Percentiles rank a stretch among this genome's conserved stretches.
Conservation (phyloP, 2,113 vertebrate genomes). For the Myanophis thanlyinensis region DNA sequence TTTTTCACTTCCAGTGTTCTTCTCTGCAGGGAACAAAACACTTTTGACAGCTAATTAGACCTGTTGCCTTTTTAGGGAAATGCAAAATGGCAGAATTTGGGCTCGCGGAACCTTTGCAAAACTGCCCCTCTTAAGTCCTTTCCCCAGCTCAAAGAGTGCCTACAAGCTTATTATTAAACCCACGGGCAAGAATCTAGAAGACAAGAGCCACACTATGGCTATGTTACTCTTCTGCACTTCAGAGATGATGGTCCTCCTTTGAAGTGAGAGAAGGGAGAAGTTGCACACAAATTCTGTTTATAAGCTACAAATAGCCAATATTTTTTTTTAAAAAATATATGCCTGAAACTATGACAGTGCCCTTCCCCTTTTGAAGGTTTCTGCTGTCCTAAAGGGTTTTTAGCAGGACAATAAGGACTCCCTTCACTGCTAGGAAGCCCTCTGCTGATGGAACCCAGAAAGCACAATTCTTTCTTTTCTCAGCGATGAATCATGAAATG, state of each 20-base stretch:
- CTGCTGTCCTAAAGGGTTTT: background rate
- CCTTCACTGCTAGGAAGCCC: background rate
- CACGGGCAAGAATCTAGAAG: background rate
- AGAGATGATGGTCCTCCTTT: background rate
- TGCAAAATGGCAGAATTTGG: background rate
- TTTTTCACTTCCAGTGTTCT: background rate
- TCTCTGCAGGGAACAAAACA: background rate
- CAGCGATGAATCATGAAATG: rapidly evolving
- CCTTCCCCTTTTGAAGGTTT: background rate
- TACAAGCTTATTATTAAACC: background rate
- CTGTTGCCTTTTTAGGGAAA: background rate
- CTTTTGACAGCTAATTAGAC: background rate
- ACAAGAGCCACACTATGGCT: background rate
- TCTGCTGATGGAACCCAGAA: rapidly evolving
- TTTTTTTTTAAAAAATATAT: background rate
- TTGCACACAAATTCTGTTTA: background rate
- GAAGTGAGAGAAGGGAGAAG: conserved; percentile 43
- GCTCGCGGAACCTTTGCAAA: background rate
- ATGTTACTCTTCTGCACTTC: background rate
- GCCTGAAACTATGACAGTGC: background rate
- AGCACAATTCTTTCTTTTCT: background rate
- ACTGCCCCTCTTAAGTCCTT: background rate
- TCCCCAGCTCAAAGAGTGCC: background rate
- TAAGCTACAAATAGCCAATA: conserved; percentile 24
- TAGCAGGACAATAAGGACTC: background rate